Conservation (phyloP, 2,113 vertebrate species). For the Zosterops borbonicus region DNA sequence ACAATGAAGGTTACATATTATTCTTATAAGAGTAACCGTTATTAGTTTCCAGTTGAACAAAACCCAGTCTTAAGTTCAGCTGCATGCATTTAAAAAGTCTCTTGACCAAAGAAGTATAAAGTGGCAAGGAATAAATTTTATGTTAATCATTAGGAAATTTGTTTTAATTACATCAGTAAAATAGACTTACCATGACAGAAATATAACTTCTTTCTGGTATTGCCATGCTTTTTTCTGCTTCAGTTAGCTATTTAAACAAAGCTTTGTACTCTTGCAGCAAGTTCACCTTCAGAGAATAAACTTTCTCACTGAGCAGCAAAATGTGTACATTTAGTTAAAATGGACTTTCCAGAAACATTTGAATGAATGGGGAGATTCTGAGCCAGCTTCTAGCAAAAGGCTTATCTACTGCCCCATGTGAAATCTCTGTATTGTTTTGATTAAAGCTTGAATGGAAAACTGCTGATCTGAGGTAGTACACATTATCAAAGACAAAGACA, state of each 20-base stretch:
- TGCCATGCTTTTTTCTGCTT: neutral
- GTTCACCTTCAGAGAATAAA: neutral
- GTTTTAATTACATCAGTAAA: neutral
- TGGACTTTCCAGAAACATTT: slow-evolving; percentile 17
- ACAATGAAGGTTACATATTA: neutral
- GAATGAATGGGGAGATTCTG: slow-evolving; percentile 7
- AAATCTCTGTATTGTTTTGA: slow-evolving; percentile 37
- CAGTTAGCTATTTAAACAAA: slow-evolving; percentile 1
- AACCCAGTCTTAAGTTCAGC: neutral
- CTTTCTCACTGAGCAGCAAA: neutral
- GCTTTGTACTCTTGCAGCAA: neutral
- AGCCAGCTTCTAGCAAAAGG: slow-evolving; percentile 42
- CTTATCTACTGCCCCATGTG: neutral
- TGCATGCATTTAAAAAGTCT: neutral
- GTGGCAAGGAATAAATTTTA: neutral
- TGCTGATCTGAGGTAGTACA: slow-evolving; percentile 21
- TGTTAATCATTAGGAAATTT: neutral
- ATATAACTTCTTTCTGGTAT: neutral
- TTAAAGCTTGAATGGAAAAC: slow-evolving; percentile 34
- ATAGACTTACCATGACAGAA: neutral
- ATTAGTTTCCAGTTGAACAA: neutral
- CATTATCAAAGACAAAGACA: neutral
- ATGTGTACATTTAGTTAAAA: neutral
- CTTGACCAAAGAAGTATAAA: neutral
- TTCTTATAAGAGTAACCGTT: neutral